Conservation (phyloP, 2,888 invertebrate genomes). For the Dasypolia templi region DNA sequence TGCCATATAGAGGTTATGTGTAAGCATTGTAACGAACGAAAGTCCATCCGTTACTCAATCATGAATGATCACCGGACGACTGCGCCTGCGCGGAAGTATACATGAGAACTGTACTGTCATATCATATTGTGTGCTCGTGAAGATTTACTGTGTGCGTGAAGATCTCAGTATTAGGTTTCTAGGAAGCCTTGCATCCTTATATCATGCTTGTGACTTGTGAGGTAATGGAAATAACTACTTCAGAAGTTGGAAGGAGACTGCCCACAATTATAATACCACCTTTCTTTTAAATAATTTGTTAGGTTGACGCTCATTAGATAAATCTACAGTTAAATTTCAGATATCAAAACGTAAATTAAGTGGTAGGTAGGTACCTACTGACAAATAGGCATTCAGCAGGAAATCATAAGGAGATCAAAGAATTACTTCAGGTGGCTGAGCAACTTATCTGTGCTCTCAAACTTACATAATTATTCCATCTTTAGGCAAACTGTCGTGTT, state of each 20-base stretch:
- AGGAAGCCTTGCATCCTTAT: slow-evolving; percentile 23
- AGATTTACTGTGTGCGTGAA: slow-evolving; percentile 1
- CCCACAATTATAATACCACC: neutral
- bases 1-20: neutral
- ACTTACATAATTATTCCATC: neutral
- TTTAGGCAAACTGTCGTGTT: neutral
- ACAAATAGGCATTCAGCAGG: no score
- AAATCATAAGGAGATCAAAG: neutral
- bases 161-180: slow-evolving; percentile 29
- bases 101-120: slow-evolving; percentile 42
- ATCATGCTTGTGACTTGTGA: neutral
- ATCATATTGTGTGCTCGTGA: slow-evolving; percentile 21
- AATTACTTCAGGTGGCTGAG: neutral
- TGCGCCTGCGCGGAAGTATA: slow-evolving; percentile 41
- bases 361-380: neutral
- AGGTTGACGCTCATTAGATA: neutral
- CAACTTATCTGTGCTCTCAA: neutral
- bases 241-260: neutral
- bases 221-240: neutral
- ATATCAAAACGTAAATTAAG: neutral
- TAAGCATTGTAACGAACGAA: slow-evolving; percentile 44
- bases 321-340: no score
- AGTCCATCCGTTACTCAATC: slow-evolving; percentile 55
- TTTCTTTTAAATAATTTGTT: neutral
- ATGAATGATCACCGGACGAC: slow-evolving; percentile 39